Conservation (phyloP, 2,888 invertebrate genomes). For the Drosophila diplacantha region DNA sequence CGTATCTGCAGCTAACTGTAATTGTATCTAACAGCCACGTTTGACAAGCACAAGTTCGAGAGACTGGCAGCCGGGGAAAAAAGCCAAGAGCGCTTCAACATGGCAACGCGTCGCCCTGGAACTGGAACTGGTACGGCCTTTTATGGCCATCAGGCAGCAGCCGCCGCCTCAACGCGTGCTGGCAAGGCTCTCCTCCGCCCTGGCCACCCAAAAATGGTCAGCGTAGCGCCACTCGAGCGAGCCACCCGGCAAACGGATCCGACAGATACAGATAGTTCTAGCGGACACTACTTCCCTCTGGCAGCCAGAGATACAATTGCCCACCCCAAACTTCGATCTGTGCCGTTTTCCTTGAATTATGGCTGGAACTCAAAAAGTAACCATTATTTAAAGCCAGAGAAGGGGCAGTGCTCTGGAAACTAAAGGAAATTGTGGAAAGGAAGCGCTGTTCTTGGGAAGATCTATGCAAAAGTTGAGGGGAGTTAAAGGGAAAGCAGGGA, state of each 20-base stretch:
- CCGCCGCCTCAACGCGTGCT: slow-evolving; percentile 56
- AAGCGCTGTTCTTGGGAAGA: slow-evolving; percentile 19
- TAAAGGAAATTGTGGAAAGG: slow-evolving; percentile 24
- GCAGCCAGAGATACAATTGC: slow-evolving; percentile 12
- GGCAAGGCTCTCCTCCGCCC: slow-evolving; percentile 20
- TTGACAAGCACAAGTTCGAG: slow-evolving; percentile 51
- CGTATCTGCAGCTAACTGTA: slow-evolving; percentile 62
- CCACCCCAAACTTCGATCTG: slow-evolving; percentile 17
- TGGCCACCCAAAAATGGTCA: slow-evolving; percentile 71
- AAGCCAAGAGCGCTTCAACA: slow-evolving; percentile 15
- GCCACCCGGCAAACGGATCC: slow-evolving; percentile 20
- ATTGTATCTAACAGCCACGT: slow-evolving; percentile 68
- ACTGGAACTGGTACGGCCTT: slow-evolving; percentile 69
- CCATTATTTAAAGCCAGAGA: slow-evolving; percentile 59
- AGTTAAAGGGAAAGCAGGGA: not conserved
- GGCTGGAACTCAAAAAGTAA: slow-evolving; percentile 68
- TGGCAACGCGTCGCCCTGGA: slow-evolving; percentile 67
- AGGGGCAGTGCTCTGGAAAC: slow-evolving; percentile 46
- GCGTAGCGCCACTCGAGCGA: slow-evolving; percentile 63
- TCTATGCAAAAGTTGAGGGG: slow-evolving; percentile 12
- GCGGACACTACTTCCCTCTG: slow-evolving; percentile 16
- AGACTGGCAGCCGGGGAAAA: slow-evolving; percentile 7
- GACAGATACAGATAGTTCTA: slow-evolving; percentile 42
- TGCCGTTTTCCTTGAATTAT: slow-evolving; percentile 61
- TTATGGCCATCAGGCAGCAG: slow-evolving; percentile 53